Evolutionary conservation across 2,113 vertebrate species (phyloP).

Genomic region (Cinclus mexicanus): DNA sequence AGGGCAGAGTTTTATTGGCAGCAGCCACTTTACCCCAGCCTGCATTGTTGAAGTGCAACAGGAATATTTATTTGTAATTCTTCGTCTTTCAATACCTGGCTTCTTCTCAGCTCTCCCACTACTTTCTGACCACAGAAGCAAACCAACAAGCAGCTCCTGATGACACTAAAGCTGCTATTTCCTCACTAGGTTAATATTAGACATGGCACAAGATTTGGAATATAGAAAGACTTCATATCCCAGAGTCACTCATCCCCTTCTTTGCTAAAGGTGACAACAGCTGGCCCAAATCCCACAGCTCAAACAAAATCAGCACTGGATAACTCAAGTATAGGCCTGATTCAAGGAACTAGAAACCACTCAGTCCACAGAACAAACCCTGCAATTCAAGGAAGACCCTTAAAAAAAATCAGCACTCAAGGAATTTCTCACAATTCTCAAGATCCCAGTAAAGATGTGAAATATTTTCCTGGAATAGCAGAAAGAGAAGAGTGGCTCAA

Average conservation of each 20-base stretch:
- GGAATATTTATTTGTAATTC: background rate
- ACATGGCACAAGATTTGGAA: background rate
- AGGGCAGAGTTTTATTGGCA: constrained; percentile 15
- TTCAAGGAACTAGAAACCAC: background rate
- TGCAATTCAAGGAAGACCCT: background rate
- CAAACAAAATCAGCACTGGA: constrained; percentile 25
- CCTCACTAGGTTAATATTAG: constrained; percentile 18
- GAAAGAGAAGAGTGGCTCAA: background rate
- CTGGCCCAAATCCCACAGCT: background rate
- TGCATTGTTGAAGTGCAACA: background rate
- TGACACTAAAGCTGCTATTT: background rate
- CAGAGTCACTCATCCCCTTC: background rate
- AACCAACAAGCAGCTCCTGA: background rate
- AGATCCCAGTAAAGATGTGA: background rate
- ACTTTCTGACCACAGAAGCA: background rate
- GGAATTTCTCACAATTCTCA: constrained; percentile 30
- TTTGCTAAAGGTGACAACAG: constrained; percentile 3
- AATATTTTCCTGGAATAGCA: background rate
- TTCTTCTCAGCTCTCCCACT: background rate
- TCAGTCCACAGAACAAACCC: background rate
- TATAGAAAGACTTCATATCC: background rate
- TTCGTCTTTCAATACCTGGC: background rate
- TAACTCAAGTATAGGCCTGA: background rate
- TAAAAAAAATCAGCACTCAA: background rate
- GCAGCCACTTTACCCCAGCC: background rate